Percentiles rank a stretch among this genome's conserved stretches.
phyloP scores from a whole-genome alignment of 2,113 vertebrate species.

The Bubo blakistoni region DNA sequence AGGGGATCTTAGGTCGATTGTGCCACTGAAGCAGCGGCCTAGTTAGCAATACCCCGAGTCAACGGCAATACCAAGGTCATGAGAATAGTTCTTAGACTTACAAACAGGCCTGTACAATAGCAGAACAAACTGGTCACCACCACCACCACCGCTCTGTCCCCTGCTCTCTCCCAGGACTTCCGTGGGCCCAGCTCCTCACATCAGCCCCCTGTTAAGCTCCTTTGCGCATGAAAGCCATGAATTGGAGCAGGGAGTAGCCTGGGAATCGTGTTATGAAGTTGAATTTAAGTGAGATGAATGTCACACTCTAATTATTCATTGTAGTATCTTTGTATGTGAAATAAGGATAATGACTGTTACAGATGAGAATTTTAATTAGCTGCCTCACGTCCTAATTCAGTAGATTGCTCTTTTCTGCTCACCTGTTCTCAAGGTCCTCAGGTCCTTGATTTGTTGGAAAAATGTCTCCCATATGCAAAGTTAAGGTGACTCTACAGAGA shows the following conservation, averaged over 20 bases:
- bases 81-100: background rate
- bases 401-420: background rate
- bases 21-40: background rate
- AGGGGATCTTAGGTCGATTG: background rate
- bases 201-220: background rate
- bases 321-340: background rate
- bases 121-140: background rate
- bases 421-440: background rate
- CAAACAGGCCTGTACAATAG: background rate
- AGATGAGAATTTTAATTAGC: background rate
- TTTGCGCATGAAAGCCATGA: rapidly evolving
- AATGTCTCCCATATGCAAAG: background rate
- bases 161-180: background rate
- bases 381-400: background rate
- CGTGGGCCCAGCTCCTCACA: background rate
- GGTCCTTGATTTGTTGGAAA: background rate
- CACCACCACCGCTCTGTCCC: background rate
- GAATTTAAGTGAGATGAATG: background rate
- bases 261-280: background rate
- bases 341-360: background rate
- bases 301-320: background rate
- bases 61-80: background rate
- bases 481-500: background rate
- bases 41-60: background rate
- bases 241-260: background rate